Base-by-base conservation (phyloP, 2,797 vertebrate species). In the Thripadectes ignobilis region DNA sequence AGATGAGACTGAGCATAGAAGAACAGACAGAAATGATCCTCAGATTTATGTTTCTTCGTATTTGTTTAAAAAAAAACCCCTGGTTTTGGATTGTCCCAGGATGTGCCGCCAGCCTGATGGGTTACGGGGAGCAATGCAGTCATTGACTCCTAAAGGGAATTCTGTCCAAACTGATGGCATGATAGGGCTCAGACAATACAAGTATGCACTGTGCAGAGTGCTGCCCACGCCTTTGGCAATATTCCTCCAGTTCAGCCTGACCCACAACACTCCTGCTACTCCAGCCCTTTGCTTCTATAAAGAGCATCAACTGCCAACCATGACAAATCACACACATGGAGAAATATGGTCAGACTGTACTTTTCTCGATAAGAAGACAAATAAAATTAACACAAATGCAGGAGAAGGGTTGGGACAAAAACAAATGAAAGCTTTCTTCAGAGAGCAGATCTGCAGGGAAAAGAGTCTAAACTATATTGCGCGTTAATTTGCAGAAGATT, bases 241-340 rank as follows among this genome's bases (percentile, higher is more conserved):
- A 24, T 90, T 91, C 91, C 88, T 88, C 36, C 73, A 69, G 95
- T 93, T 93, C 95, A 95, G 79, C 73, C 85, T 96, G 96, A 96
- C 95, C 95, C 89, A 92, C 87, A 92, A 30, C 69, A 62, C 66
- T 91, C 82, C 65, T 83, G 34, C 51, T 89, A 2, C 54, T 96
- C 43, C 79, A 89, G 66, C 29, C 51, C 45, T 86, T 81, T 85
- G 55, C 82, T 90, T 81, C 92, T 86, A 86, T 78, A 92, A 89
- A 84, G 66, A 96, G 66, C 79, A 79, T 75, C 81, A 59, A 21
- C 95, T 90, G 89, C 59, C 89, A 95, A 30, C 92, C 61, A 8
- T 73, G 93, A 94, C 91, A 85, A 94, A 92, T 76, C 0, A 0
- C 76, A 34, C 43, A 30, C 62, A 12, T 19, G 30, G 71, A 95